Percentiles rank a stretch among this genome's conserved stretches.
These are phyloP conservation scores for Dione vanillae DNA, from an alignment of 2,888 invertebrate genomes.

Conservation along the genomic window DNA sequence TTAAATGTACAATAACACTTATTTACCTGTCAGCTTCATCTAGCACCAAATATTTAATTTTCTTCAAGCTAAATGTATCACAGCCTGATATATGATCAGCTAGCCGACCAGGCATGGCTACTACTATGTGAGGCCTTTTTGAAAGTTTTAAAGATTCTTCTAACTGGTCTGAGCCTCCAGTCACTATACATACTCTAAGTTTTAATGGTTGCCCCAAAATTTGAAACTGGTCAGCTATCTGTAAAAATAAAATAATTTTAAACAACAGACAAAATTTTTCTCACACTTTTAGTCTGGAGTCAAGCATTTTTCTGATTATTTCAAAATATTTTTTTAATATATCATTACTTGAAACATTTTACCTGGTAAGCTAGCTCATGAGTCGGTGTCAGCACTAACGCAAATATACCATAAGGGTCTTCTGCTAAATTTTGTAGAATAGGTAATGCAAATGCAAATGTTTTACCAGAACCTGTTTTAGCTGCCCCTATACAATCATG, in stretches of 20 bases:
- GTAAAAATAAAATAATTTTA: slow-evolving; percentile 46
- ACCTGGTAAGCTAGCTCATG: slow-evolving; percentile 95
- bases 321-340: no score
- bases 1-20: no score
- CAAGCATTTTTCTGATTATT: no score
- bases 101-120: slow-evolving; percentile 97
- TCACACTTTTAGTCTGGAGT: no score
- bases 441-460: slow-evolving; percentile 97
- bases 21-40: slow-evolving; percentile 97
- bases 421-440: slow-evolving; percentile 95
- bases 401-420: slow-evolving; percentile 98
- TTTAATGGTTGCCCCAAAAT: slow-evolving; percentile 95
- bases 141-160: slow-evolving; percentile 93
- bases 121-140: slow-evolving; percentile 95
- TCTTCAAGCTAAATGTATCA: slow-evolving; percentile 90
- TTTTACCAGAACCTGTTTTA: slow-evolving; percentile 99
- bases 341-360: slow-evolving; percentile 36
- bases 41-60: slow-evolving; percentile 93
- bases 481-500: slow-evolving; percentile 97
- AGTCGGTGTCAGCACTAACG: slow-evolving; percentile 97
- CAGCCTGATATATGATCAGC: slow-evolving; percentile 96
- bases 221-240: slow-evolving; percentile 97
- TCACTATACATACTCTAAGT: slow-evolving; percentile 92
- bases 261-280: no score
- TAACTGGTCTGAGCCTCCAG: slow-evolving; percentile 98